Conservation (phyloP, 1,140 invertebrate genomes). For the Drosophila pandora region DNA sequence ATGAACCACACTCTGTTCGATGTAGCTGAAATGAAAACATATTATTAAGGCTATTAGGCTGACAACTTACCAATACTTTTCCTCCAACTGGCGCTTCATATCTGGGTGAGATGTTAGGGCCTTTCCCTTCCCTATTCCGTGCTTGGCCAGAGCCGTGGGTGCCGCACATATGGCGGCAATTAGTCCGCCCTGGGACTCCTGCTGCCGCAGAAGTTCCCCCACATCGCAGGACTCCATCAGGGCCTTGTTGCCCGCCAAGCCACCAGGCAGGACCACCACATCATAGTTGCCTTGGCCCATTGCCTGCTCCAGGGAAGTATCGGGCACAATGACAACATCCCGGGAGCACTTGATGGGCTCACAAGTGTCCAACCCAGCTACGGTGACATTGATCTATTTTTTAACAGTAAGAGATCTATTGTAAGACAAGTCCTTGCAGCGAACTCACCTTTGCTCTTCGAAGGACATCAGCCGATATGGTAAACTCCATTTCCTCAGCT, state of each 20-base stretch:
- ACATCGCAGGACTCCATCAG: conserved; percentile 90
- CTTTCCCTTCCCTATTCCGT: conserved; percentile 93
- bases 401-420: neutral
- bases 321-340: conserved; percentile 91
- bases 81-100: conserved; percentile 89
- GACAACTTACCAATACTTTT: conserved; percentile 84
- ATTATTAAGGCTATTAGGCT: neutral
- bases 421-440: neutral
- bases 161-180: conserved; percentile 98
- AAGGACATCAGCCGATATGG: conserved; percentile 95
- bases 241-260: conserved; percentile 92
- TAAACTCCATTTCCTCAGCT: conserved; percentile 97
- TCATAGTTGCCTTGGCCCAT: conserved; percentile 84
- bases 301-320: conserved; percentile 88
- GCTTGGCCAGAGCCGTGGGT: conserved; percentile 93
- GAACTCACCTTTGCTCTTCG: conserved; percentile 92
- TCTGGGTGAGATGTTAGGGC: conserved; percentile 95
- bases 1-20: conserved; percentile 90
- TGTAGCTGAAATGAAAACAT: conserved; percentile 83
- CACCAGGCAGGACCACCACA: conserved; percentile 93
- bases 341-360: conserved; percentile 91
- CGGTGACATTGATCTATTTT: conserved; percentile 89
- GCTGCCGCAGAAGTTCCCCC: conserved; percentile 90
- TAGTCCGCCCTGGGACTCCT: conserved; percentile 89
- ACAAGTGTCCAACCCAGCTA: conserved; percentile 90